A percentile compares a stretch with the other conserved stretches of the same genome.
Evolutionary conservation across 2,113 vertebrate species (phyloP).

Genomic region (Ramphastos sulfuratus): DNA sequence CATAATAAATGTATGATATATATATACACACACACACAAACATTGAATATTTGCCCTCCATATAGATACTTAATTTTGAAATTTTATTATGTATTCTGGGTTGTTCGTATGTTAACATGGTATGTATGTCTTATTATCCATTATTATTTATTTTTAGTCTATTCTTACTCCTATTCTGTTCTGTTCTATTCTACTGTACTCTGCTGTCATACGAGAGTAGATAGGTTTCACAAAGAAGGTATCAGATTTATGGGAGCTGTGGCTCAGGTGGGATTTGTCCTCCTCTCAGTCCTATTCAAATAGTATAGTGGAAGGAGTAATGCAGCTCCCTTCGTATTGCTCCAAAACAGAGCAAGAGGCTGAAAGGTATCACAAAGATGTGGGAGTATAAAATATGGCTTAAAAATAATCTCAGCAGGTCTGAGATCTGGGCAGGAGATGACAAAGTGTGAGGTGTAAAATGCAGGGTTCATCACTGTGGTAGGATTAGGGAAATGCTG

Average conservation of each 20-base stretch:
- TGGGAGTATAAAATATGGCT: not conserved
- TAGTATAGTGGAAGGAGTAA: not conserved
- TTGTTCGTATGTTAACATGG: not conserved
- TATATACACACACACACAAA: not conserved
- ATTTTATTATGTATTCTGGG: not conserved
- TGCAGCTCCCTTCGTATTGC: rapidly evolving
- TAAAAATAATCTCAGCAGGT: not conserved
- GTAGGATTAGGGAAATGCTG: not conserved
- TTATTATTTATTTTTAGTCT: not conserved
- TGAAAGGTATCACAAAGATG: rapidly evolving
- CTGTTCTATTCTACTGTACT: too few relatives aligned
- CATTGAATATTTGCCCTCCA: not conserved
- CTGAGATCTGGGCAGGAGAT: not conserved
- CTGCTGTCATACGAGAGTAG: not conserved
- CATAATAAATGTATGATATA: not conserved
- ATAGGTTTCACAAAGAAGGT: not conserved
- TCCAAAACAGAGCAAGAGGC: rapidly evolving
- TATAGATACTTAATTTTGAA: not conserved
- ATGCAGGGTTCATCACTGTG: not conserved
- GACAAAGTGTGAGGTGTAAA: not conserved
- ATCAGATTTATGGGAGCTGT: not conserved
- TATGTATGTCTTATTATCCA: not conserved
- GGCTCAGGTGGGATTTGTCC: not conserved
- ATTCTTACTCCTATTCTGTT: not conserved
- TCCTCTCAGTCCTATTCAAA: not conserved